Base-by-base conservation (phyloP, 1,140 invertebrate species). In the Cyphomyrmex costatus region DNA sequence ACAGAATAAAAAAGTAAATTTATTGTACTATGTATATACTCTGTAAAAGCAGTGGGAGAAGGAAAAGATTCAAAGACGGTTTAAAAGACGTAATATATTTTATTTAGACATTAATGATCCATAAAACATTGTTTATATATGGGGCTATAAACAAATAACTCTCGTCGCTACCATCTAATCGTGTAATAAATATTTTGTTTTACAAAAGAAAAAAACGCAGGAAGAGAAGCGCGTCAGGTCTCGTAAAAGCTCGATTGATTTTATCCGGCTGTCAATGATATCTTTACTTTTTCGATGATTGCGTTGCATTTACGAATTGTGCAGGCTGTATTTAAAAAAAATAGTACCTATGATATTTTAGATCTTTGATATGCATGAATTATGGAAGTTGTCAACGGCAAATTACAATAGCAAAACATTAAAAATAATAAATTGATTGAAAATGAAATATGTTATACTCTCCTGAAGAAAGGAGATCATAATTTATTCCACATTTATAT, bases 81-180 rank as follows among this genome's bases (percentile, higher is more conserved):
- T 92, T 93, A 93, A 93, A 93, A 93, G 92, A 93, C 92, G 91
- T 92, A 92, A 92, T 90, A 90, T 92, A 91, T 88, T 93, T 92
- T 93, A 93, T 93, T 93, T 89, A 91, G 92, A 91, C 92, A 88
- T 90, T 93, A 93, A 92, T 93, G 90, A 92, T 93, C 89, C 91
- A 92, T 92, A 93, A 93, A 93, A 93, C 92, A 92, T 92, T 91
- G 88, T 91, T 92, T 86, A 85, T 92, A 91, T 90, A 90, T 89
- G 89, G 74, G 90, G 90, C 90, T 89, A 93, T 91, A 92, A 93
- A 93, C 90, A 93, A 93, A 92, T 92, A 93, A 92, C 88, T 91
- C 86, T 87, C 63, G 78, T 74, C 77, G 58, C 89, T 90, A 90
- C 61, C 19, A 89, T 87, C 85, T 91, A 91, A 42, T 70, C 65